phyloP scores from a whole-genome alignment of 2,888 invertebrate species.

The Conistra vaccinii region DNA sequence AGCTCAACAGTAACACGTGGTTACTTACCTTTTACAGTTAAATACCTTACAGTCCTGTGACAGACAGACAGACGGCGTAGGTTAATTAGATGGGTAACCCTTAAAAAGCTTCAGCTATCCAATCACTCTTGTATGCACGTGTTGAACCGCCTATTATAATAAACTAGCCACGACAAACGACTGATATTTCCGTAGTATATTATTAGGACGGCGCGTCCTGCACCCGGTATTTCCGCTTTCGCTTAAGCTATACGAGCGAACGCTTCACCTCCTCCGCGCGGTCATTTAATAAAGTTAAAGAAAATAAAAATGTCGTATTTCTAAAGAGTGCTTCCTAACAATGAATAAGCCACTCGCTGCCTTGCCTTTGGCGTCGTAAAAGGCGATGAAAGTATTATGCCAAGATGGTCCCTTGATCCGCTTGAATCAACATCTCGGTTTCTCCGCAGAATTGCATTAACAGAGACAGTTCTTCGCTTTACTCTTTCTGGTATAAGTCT shows the following conservation, averaged over 20 bases:
- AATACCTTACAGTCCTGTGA: no score
- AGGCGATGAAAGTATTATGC: slow-evolving; percentile 41
- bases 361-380: slow-evolving; percentile 27
- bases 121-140: slow-evolving; percentile 38
- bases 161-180: slow-evolving; percentile 46
- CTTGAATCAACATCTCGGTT: slow-evolving; percentile 23
- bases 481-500: background rate
- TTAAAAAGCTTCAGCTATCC: slow-evolving; percentile 5
- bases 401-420: slow-evolving; percentile 27
- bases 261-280: background rate
- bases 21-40: no score
- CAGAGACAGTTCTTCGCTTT: background rate
- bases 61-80: no score
- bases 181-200: slow-evolving; percentile 61
- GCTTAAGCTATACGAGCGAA: slow-evolving; percentile 26
- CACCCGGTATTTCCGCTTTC: slow-evolving; percentile 56
- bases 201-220: slow-evolving; percentile 62
- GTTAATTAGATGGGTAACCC: no score
- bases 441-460: background rate
- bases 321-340: background rate
- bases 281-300: slow-evolving; percentile 7
- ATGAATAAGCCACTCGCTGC: slow-evolving; percentile 33
- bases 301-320: slow-evolving; percentile 10
- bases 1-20: no score
- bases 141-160: slow-evolving; percentile 53